A percentile compares a stretch with the other conserved stretches of the same genome.
These are phyloP conservation scores for Polietes domitor DNA, from an alignment of 2,888 invertebrate genomes.

Conservation along the genomic window DNA sequence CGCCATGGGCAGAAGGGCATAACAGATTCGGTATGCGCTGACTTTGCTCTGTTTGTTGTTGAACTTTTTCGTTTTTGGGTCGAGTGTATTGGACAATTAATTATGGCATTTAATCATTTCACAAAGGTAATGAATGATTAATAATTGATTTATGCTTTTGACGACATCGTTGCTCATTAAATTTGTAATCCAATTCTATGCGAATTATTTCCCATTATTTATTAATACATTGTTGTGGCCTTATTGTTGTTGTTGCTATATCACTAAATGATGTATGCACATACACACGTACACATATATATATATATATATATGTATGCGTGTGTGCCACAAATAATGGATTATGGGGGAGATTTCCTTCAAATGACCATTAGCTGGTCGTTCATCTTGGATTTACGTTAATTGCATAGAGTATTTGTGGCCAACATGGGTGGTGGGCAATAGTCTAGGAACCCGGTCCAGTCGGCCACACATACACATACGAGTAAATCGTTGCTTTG, in stretches of 20 bases:
- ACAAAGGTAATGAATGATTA: constrained; percentile 24
- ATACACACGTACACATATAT: too few relatives aligned
- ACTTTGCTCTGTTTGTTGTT: neutral
- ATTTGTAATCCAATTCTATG: constrained; percentile 51
- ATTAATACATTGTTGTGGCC: neutral
- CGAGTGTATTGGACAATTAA: constrained; percentile 37
- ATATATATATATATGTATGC: neutral
- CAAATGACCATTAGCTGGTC: neutral
- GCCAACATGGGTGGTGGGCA: neutral
- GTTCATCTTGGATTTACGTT: neutral
- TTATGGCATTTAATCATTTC: constrained; percentile 49
- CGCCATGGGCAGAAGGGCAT: too few relatives aligned
- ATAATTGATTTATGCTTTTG: constrained; percentile 33
- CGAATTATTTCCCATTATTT: constrained; percentile 30
- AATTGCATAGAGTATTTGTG: neutral
- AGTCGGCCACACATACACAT: too few relatives aligned
- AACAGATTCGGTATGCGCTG: too few relatives aligned
- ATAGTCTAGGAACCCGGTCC: neutral
- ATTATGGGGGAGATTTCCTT: neutral
- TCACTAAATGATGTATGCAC: neutral
- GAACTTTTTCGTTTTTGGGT: constrained; percentile 8
- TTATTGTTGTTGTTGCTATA: neutral
- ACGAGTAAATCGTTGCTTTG: neutral
- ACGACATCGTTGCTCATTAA: constrained; percentile 46
- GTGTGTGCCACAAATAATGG: neutral